Conservation (phyloP, 1,140 invertebrate genomes). For the Diuraphis noxia region DNA sequence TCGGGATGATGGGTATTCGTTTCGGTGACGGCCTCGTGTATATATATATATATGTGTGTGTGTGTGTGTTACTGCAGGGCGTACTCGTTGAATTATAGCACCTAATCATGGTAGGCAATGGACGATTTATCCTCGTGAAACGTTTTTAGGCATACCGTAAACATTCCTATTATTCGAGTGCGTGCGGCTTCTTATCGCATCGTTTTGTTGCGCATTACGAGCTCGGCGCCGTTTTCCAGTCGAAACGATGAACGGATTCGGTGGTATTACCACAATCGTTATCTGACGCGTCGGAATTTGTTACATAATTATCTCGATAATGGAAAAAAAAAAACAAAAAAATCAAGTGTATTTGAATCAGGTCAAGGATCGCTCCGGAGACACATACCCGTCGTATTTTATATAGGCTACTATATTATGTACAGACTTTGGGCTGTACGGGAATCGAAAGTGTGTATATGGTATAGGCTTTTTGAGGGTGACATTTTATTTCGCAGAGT, state of each 20-base stretch:
- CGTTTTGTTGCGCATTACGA: not conserved
- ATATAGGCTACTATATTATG: too few relatives aligned
- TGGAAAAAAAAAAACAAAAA: not conserved
- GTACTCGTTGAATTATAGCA: not conserved
- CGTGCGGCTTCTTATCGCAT: not conserved
- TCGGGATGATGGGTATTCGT: not conserved
- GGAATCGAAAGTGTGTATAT: not conserved
- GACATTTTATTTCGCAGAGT: not conserved
- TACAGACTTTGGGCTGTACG: not conserved
- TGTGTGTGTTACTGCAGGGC: not conserved
- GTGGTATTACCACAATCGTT: not conserved
- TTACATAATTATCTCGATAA: not conserved
- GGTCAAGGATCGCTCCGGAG: constrained; percentile 12
- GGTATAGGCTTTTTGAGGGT: not conserved
- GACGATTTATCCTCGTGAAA: not conserved
- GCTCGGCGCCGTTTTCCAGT: not conserved
- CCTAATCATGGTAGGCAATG: not conserved
- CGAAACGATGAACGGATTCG: not conserved
- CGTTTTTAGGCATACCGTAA: not conserved
- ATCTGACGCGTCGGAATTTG: too few relatives aligned
- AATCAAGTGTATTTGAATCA: not conserved
- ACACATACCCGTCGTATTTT: not conserved
- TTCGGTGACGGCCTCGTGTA: not conserved
- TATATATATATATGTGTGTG: not conserved
- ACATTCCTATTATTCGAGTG: not conserved